Percentiles rank a stretch among this genome's conserved stretches.
Evolutionary conservation across 2,113 vertebrate genomes (phyloP).

Genomic region (Lepidothrix coronata): DNA sequence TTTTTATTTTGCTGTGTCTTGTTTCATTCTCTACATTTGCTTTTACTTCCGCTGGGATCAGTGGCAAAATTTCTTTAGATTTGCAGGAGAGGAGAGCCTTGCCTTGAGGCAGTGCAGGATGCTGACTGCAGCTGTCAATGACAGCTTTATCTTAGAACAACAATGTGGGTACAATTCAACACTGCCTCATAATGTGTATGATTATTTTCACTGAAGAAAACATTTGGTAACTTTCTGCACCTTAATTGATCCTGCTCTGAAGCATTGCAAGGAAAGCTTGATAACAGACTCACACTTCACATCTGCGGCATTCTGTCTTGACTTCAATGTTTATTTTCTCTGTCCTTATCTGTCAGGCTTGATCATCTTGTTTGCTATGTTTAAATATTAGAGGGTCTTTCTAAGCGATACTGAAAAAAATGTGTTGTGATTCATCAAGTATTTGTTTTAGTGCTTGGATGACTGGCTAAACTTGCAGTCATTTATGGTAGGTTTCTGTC

Average conservation of each 20-base stretch:
- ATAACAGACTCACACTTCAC: not conserved
- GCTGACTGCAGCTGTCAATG: not conserved
- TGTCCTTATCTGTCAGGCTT: not conserved
- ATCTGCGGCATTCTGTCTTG: not conserved
- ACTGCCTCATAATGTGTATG: rapidly evolving
- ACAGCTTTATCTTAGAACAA: not conserved
- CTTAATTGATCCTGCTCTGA: not conserved
- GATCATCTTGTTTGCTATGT: not conserved
- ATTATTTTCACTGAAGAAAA: not conserved
- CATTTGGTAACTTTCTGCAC: not conserved
- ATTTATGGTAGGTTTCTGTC: not conserved
- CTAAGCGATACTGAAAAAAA: not conserved
- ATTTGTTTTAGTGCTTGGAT: not conserved
- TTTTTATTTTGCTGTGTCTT: not conserved
- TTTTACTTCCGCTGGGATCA: not conserved
- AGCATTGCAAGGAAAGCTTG: not conserved
- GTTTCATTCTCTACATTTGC: not conserved
- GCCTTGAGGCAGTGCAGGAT: not conserved
- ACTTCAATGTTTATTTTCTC: not conserved
- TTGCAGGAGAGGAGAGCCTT: not conserved
- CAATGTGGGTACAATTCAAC: not conserved
- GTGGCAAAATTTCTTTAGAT: not conserved
- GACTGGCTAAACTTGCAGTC: not conserved
- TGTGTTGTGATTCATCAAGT: not conserved
- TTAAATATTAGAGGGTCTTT: not conserved